Conservation (phyloP, 2,888 invertebrate genomes). For the Dione juno region DNA sequence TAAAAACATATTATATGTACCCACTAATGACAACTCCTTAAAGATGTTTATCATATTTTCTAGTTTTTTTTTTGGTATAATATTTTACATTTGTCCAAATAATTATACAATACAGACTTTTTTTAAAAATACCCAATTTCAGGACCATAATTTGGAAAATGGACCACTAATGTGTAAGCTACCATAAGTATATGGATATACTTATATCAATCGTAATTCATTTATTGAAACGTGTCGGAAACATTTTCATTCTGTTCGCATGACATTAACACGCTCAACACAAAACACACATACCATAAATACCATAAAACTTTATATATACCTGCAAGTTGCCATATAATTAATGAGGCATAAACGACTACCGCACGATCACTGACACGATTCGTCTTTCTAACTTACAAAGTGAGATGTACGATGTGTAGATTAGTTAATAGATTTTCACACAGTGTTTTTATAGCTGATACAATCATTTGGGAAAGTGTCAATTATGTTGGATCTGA, state of each 20-base stretch:
- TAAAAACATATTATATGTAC: no score
- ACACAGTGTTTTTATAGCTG: neutral
- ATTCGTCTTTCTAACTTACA: neutral
- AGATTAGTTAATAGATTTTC: neutral
- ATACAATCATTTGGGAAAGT: neutral
- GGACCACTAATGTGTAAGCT: no score
- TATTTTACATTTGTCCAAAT: no score
- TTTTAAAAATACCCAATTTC: no score
- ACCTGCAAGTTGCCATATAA: neutral
- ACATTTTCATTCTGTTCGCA: neutral
- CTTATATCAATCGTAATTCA: no score
- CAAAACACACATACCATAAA: neutral
- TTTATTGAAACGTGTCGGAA: no score
- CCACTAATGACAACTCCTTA: no score
- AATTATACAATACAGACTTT: no score
- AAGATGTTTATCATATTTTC: no score
- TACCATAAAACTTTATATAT: neutral
- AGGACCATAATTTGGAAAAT: no score
- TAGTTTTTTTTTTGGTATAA: no score
- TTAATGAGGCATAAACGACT: constrained; percentile 1
- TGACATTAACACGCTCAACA: neutral
- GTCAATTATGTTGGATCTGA: neutral
- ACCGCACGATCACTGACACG: constrained; percentile 13
- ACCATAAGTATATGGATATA: no score
- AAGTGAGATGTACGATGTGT: neutral